Evolutionary conservation across 30 jellyfish, hydroid and myxozoan species (phyloP), one percentile per base, ranked within the genome.

Genomic region (Chironex yamaguchii): DNA sequence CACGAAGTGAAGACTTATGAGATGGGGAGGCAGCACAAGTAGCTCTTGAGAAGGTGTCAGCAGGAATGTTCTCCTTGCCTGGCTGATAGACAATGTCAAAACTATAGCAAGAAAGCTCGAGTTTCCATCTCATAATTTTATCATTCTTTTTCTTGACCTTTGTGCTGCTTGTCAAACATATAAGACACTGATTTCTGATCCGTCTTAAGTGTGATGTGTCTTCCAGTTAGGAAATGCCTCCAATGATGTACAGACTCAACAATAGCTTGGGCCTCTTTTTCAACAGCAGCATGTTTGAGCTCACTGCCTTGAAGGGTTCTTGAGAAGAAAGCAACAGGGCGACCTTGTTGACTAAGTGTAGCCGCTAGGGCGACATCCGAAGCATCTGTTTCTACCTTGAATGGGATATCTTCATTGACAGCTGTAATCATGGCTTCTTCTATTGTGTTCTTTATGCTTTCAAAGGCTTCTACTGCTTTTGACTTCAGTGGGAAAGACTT

Each of bases 11-110:
- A 29, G 23, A 67, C 17, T 14, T 67, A 13, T 70, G 68, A 11
- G 34, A 35, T 9, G 84, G 36, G 49, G 49, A 29, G 49, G 49
- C 29, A 34, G 68, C 49, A 67, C 36, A 14, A 4, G 84, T 23
- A 21, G 26, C 54, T 74, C 87, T 49, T n/a, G 79, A 74, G 21
- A 78, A 34, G 17, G 90, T 78, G 48, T 78, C 90, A 4, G 79
- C 87, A 3, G 87, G 87, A 74, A 52, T 52, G 31, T 74, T 74
- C 28, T 74, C 87, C 1, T 2, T 27, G 33, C 79, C 80, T 29
- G 26, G 20, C 52, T 53, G 49, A 31, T 78, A 78, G 11, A 36
- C 21, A 28, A 78, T 78, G 51, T 78, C 90, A 34, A 27, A 78
- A 26, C 49, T 78, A 82, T 21, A 78, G 14, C 48, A 28, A 33